phyloP scores from a whole-genome alignment of 2,888 invertebrate genomes.

The Drosophila kambysellisi region DNA sequence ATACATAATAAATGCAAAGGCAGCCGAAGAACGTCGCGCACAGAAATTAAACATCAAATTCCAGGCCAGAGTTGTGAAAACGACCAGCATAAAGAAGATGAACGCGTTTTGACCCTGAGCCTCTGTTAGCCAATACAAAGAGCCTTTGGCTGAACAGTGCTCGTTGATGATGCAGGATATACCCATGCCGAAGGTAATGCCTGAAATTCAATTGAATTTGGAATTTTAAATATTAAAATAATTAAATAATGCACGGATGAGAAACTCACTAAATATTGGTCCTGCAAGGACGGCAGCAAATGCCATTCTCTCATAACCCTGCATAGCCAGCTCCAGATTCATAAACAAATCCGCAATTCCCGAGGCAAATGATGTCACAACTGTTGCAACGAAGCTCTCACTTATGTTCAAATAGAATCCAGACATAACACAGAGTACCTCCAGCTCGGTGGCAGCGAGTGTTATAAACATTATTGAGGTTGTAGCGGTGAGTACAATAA shows the following conservation, averaged over 20 bases:
- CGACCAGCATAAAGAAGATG: slow-evolving; percentile 31
- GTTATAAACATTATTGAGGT: slow-evolving; percentile 39
- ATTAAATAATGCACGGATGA: background rate
- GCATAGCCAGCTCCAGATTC: slow-evolving; percentile 42
- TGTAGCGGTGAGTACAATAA: slow-evolving; percentile 18
- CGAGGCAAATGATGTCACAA: slow-evolving; percentile 33
- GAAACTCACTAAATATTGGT: slow-evolving; percentile 44
- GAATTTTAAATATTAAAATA: background rate
- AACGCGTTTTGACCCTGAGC: slow-evolving; percentile 35
- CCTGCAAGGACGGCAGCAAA: slow-evolving; percentile 48
- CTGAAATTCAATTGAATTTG: slow-evolving; percentile 20
- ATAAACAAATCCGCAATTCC: slow-evolving; percentile 45
- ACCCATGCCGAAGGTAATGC: slow-evolving; percentile 38
- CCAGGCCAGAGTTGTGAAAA: slow-evolving; percentile 34
- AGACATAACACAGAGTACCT: slow-evolving; percentile 44
- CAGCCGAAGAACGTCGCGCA: slow-evolving; percentile 47
- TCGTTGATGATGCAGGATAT: slow-evolving; percentile 28
- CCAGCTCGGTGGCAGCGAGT: slow-evolving; percentile 44
- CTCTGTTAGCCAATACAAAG: slow-evolving; percentile 39
- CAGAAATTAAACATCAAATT: slow-evolving; percentile 35
- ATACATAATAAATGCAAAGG: slow-evolving; percentile 37
- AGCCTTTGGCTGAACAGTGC: background rate
- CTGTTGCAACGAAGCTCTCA: slow-evolving; percentile 41
- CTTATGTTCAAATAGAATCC: slow-evolving; percentile 37
- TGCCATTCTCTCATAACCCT: slow-evolving; percentile 61